Evolutionary conservation across 2,888 invertebrate genomes (phyloP).

Genomic region (Aelia acuminata): DNA sequence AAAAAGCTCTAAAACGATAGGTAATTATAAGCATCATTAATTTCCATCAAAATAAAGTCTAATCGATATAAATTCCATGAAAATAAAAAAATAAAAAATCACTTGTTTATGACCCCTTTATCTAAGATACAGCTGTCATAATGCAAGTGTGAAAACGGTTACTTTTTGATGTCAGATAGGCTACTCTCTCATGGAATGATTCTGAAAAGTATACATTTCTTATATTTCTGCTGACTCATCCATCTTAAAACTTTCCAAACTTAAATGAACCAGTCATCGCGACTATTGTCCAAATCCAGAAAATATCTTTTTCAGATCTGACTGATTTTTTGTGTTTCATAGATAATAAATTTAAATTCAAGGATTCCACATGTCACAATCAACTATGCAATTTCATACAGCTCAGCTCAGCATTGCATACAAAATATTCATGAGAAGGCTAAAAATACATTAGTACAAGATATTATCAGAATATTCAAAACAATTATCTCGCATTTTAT

Average conservation of each 20-base stretch:
- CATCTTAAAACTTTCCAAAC: neutral
- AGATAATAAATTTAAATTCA: neutral
- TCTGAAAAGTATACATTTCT: neutral
- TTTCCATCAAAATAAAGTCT: too few species aligned
- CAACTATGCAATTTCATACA: too few species aligned
- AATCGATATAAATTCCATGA: neutral
- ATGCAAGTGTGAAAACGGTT: neutral
- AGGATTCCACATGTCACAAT: neutral
- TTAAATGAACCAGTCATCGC: neutral
- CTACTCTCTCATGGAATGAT: neutral
- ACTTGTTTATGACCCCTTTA: neutral
- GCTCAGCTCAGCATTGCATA: too few species aligned
- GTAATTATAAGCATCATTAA: neutral
- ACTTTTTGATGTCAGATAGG: neutral
- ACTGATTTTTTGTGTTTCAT: neutral
- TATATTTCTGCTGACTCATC: conserved; percentile 15
- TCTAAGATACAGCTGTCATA: neutral
- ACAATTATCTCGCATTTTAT: too few species aligned
- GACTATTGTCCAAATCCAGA: neutral
- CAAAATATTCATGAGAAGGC: too few species aligned
- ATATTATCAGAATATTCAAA: too few species aligned
- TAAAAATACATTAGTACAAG: too few species aligned
- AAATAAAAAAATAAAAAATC: neutral
- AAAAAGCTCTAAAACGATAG: neutral
- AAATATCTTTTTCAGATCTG: neutral